Evolutionary conservation across 1,140 invertebrate species (phyloP).

Genomic region (Saccostrea cuccullata): DNA sequence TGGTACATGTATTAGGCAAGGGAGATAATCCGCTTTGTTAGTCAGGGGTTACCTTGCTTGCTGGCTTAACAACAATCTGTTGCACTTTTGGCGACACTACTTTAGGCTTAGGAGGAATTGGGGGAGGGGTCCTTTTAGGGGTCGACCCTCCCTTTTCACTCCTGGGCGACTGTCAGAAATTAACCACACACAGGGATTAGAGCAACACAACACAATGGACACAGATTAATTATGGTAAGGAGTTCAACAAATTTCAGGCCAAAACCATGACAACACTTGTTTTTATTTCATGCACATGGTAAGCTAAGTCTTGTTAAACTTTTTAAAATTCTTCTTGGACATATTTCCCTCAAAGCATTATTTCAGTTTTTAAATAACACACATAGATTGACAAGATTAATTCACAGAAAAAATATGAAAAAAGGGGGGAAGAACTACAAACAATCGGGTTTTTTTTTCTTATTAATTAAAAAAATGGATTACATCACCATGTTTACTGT

Average conservation of each 20-base stretch:
- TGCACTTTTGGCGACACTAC: slow-evolving; percentile 47
- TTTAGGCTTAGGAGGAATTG: slow-evolving; percentile 64
- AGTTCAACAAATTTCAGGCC: neutral
- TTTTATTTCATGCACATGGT: neutral
- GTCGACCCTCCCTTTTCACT: slow-evolving; percentile 50
- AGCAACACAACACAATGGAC: slow-evolving; percentile 23
- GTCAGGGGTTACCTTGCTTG: slow-evolving; percentile 20
- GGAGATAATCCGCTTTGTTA: slow-evolving; percentile 17
- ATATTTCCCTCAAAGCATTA: neutral
- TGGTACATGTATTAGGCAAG: slow-evolving; percentile 2
- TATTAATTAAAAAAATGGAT: too few species aligned
- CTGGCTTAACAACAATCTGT: slow-evolving; percentile 41
- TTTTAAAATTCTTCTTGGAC: too few species aligned
- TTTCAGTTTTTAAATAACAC: neutral
- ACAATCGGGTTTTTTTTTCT: neutral
- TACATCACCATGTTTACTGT: too few species aligned
- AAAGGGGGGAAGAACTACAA: neutral
- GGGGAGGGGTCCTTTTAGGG: slow-evolving; percentile 61
- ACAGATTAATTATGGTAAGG: neutral
- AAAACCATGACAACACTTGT: neutral
- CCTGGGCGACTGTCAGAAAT: slow-evolving; percentile 45
- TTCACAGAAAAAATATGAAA: neutral
- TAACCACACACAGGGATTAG: slow-evolving; percentile 34
- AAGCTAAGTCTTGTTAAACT: neutral
- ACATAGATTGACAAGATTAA: neutral